Evolutionary conservation across 2,888 invertebrate species (phyloP).

Genomic region (Ariolimax columbianus): DNA sequence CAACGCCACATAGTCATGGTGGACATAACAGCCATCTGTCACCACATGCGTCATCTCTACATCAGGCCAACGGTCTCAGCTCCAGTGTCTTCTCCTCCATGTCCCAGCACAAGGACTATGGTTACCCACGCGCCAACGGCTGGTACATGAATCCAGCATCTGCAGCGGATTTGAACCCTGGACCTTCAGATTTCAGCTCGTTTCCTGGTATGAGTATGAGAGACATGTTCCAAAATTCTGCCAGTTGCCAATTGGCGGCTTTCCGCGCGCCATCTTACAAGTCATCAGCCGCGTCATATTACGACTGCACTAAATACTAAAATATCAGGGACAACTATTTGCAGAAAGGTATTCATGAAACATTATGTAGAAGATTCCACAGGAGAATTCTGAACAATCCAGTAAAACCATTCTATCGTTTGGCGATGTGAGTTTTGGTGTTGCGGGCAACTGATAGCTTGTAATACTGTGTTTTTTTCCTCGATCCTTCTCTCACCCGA

Average conservation of each 20-base stretch:
- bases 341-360: not conserved
- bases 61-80: constrained; percentile 66
- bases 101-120: constrained; percentile 61
- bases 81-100: constrained; percentile 66
- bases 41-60: constrained; percentile 57
- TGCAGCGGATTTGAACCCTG: constrained; percentile 62
- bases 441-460: not conserved
- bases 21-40: constrained; percentile 60
- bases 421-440: not conserved
- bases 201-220: constrained; percentile 50
- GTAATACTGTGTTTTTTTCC: not conserved
- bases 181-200: constrained; percentile 59
- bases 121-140: constrained; percentile 66
- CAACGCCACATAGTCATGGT: constrained; percentile 60
- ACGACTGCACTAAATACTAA: constrained; percentile 67
- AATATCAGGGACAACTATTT: not conserved
- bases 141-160: constrained; percentile 70
- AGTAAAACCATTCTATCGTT: not conserved
- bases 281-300: constrained; percentile 69
- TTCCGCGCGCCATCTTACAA: constrained; percentile 70
- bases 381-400: too few species aligned
- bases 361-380: not conserved
- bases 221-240: constrained; percentile 57
- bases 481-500: too few species aligned
- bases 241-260: constrained; percentile 74